These are phyloP conservation scores for Argentina silus DNA, from an alignment of 2,797 vertebrate genomes.

Conservation along the genomic window DNA sequence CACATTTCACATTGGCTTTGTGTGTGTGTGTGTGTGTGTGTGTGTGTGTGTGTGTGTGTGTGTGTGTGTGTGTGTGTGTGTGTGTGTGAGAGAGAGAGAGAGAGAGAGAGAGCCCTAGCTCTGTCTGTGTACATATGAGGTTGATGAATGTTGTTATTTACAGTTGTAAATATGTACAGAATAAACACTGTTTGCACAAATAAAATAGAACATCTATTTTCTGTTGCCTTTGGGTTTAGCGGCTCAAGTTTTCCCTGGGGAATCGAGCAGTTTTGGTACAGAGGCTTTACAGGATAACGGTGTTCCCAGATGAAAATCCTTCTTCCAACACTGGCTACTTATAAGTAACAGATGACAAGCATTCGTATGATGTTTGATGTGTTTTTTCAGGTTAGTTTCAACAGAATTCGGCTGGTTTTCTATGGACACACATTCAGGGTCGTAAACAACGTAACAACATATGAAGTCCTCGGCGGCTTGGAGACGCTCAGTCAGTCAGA, in stretches of 20 bases:
- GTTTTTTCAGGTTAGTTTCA: background rate
- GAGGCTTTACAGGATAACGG: background rate
- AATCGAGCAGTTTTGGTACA: background rate
- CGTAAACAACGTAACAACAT: background rate
- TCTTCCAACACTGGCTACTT: background rate
- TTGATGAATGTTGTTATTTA: background rate
- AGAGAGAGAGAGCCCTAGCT: no score
- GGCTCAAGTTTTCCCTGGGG: background rate
- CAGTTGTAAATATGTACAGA: background rate
- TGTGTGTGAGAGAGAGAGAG: no score
- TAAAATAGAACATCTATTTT: background rate
- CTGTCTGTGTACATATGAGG: background rate
- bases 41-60: background rate
- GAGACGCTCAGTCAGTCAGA: background rate
- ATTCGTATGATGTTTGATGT: background rate
- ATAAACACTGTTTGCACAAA: background rate
- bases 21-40: slow-evolving; percentile 1
- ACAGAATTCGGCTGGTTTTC: no score
- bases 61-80: background rate
- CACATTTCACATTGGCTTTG: slow-evolving; percentile 31
- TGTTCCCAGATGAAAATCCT: background rate
- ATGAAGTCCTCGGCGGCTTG: background rate
- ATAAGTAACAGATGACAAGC: background rate
- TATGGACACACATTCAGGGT: background rate
- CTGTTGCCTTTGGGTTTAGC: background rate